phyloP scores from a whole-genome alignment of 1,140 invertebrate species.

The Heterodera carotae region DNA sequence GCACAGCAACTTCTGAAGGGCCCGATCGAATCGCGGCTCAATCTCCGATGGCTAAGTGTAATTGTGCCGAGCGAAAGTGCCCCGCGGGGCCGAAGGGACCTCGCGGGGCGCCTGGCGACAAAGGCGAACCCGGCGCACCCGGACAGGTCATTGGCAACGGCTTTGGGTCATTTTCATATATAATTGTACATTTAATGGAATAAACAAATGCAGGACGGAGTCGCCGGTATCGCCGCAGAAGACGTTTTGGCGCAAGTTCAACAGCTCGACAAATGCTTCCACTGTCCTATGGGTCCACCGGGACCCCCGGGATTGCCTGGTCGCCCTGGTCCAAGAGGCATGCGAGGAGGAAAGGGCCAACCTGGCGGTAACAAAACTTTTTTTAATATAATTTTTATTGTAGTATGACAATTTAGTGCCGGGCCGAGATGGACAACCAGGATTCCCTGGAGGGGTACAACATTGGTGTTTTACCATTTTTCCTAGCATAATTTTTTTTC shows the following conservation, averaged over 20 bases:
- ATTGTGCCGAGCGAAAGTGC: slow-evolving; percentile 51
- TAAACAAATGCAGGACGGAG: slow-evolving; percentile 46
- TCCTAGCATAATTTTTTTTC: slow-evolving; percentile 32
- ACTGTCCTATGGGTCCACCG: slow-evolving; percentile 51
- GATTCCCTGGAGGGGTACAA: slow-evolving; percentile 38
- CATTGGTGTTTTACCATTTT: slow-evolving; percentile 19
- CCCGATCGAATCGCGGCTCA: not conserved
- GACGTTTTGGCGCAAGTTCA: slow-evolving; percentile 44
- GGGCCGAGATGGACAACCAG: slow-evolving; percentile 52
- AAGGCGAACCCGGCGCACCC: slow-evolving; percentile 40
- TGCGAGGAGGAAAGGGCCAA: slow-evolving; percentile 51
- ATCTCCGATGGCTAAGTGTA: slow-evolving; percentile 39
- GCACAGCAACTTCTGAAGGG: not conserved
- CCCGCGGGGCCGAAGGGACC: slow-evolving; percentile 51
- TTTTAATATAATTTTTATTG: slow-evolving; percentile 20
- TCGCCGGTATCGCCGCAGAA: slow-evolving; percentile 48
- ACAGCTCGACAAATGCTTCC: slow-evolving; percentile 54
- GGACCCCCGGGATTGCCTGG: slow-evolving; percentile 49
- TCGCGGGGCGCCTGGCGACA: slow-evolving; percentile 44
- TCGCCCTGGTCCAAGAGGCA: slow-evolving; percentile 52
- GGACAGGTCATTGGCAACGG: slow-evolving; percentile 32
- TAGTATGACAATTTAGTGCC: slow-evolving; percentile 40
- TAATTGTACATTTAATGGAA: too few relatives aligned
- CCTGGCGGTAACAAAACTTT: slow-evolving; percentile 23
- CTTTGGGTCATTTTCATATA: not conserved